Base-by-base conservation (phyloP, 2,888 invertebrate species). In the Campopleginae sp. region DNA sequence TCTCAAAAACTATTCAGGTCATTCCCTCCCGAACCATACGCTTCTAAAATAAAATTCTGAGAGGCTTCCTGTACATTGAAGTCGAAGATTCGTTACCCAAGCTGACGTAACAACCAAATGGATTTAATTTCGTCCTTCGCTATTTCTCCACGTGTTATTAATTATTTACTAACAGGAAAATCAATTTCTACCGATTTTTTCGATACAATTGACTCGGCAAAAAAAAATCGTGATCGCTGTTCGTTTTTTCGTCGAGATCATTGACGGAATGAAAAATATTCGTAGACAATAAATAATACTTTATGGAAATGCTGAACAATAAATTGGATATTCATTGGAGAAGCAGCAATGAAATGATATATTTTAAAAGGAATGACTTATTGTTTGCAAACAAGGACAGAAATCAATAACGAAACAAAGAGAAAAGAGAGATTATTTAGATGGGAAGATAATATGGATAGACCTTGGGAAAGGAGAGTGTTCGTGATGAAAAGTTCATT, bases 1-100 rank as follows among this genome's bases (percentile, higher is more conserved):
- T 46, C n/a, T 70, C 17, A 6, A 27, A 48, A 70, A 70, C 48
- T 51, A 70, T 70, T 70, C 46, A 70, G 70, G 70, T 8, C 48
- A 70, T 8, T 27, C n/a, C 8, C 27, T 31, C n/a, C 70, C 7
- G 48, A n/a, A 48, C 31, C 70, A 51, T 10, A 48, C 27, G n/a
- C 31, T 31, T n/a, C 31, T 48, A 70, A 23, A 70, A 38, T 38
- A n/a, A 33, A 4, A 70, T 70, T 70, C 19, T 33, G 51, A n/a
- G 46, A 19, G 33, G 48, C 33, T 48, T 27, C n/a, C n/a, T n/a
- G 23, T n/a, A 17, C 70, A n/a, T 48, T 51, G 70, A 23, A 70
- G 31, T 31, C 5, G 48, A 48, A 51, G 33, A 46, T 48, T 51
- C 70, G 33, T 48, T 31, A n/a, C 8, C 8, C 48, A 48, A 70